A percentile compares a stretch with the other conserved stretches of the same genome.
These are phyloP conservation scores for Ophion ventricosus DNA, from an alignment of 2,888 invertebrate genomes.

Conservation along the genomic window DNA sequence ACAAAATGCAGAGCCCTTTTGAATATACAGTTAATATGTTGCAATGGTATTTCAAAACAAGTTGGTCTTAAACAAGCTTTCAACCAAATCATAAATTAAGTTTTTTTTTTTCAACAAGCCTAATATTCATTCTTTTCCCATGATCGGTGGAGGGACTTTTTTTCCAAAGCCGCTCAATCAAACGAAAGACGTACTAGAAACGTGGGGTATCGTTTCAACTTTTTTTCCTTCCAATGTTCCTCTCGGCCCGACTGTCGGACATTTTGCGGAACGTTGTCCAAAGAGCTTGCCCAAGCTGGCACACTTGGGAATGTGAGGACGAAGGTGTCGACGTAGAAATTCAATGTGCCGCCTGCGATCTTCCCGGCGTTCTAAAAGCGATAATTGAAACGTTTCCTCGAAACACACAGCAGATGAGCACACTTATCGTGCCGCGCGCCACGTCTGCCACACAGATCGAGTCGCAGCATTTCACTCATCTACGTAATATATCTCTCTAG, in stretches of 20 bases:
- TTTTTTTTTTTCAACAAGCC: no score
- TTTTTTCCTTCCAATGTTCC: slow-evolving; percentile 27
- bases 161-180: neutral
- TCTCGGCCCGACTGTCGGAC: slow-evolving; percentile 39
- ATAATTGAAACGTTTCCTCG: slow-evolving; percentile 68
- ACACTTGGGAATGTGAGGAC: slow-evolving; percentile 32
- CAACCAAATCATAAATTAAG: no score
- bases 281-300: slow-evolving; percentile 27
- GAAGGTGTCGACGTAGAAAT: slow-evolving; percentile 70
- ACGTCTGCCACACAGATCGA: slow-evolving; percentile 35
- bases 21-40: no score
- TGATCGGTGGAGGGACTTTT: no score
- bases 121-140: no score
- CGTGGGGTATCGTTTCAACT: slow-evolving; percentile 31
- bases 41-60: no score
- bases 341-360: slow-evolving; percentile 37
- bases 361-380: slow-evolving; percentile 46
- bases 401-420: slow-evolving; percentile 44
- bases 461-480: slow-evolving; percentile 35
- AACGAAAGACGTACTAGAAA: neutral
- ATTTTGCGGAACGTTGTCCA: slow-evolving; percentile 41
- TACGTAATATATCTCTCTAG: slow-evolving; percentile 25
- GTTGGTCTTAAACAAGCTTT: no score
- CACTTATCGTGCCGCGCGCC: slow-evolving; percentile 18
- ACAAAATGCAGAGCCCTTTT: no score